A percentile compares a stretch with the other conserved stretches of the same genome.
phyloP scores from a whole-genome alignment of 2,797 vertebrate genomes.

The Geotrypetes seraphini region DNA sequence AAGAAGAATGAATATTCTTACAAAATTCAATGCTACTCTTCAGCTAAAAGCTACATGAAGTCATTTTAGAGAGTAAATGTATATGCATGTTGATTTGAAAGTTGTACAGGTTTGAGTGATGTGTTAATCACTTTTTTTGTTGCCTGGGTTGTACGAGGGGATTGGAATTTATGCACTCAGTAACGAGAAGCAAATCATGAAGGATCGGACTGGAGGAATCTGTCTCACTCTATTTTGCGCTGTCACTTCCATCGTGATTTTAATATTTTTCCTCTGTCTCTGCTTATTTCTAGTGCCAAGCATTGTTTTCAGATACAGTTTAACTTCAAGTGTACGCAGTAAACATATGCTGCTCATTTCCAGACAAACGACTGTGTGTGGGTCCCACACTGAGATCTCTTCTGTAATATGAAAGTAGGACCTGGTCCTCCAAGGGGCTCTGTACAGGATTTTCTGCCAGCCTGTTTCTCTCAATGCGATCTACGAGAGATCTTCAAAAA shows the following conservation, averaged over 20 bases:
- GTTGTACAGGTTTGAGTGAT: slow-evolving; percentile 49
- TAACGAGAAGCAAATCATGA: slow-evolving; percentile 64
- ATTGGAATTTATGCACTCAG: slow-evolving; percentile 67
- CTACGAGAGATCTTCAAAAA: no score
- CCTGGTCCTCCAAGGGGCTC: no score
- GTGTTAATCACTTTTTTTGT: slow-evolving; percentile 50
- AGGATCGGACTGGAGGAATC: slow-evolving; percentile 59
- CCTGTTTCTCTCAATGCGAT: no score
- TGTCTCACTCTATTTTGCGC: slow-evolving; percentile 62
- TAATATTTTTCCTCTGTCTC: slow-evolving; percentile 65
- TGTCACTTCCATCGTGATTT: slow-evolving; percentile 70
- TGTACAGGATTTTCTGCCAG: no score
- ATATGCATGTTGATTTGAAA: slow-evolving; percentile 53
- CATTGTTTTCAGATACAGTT: slow-evolving; percentile 61
- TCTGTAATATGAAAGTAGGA: no score
- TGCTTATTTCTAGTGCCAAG: slow-evolving; percentile 60
- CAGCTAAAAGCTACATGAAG: slow-evolving; percentile 62
- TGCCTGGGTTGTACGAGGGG: slow-evolving; percentile 39
- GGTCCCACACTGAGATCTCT: slow-evolving; percentile 30
- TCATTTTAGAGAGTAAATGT: slow-evolving; percentile 59
- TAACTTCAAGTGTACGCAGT: slow-evolving; percentile 45
- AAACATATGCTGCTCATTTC: slow-evolving; percentile 24
- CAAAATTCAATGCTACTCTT: slow-evolving; percentile 57
- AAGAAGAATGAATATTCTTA: slow-evolving; percentile 48
- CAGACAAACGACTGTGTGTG: slow-evolving; percentile 19